Evolutionary conservation across 2,113 vertebrate species (phyloP).

Genomic region (Madoqua kirkii): DNA sequence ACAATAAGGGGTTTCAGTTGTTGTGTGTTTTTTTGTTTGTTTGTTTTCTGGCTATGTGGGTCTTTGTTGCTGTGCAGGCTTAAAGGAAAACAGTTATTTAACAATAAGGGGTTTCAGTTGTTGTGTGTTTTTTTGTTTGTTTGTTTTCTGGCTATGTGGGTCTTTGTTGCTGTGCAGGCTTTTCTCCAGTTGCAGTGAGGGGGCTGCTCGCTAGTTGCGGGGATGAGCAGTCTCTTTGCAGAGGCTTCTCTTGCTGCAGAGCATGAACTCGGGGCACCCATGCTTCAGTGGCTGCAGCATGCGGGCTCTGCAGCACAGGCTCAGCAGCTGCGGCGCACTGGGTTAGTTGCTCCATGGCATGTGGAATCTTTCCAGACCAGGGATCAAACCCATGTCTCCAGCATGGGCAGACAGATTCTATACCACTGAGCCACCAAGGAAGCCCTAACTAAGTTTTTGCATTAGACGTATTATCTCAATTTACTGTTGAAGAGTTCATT

Average conservation of each 20-base stretch:
- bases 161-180: too few relatives aligned
- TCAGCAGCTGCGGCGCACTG: rapidly evolving
- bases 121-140: too few relatives aligned
- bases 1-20: not conserved
- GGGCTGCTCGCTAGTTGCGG: rapidly evolving
- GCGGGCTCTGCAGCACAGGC: not conserved
- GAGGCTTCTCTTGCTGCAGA: not conserved
- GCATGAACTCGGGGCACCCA: rapidly evolving
- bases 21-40: not conserved
- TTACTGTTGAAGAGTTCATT: not conserved
- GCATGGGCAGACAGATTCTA: not conserved
- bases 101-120: too few relatives aligned
- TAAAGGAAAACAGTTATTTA: too few relatives aligned
- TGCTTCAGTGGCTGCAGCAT: not conserved
- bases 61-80: too few relatives aligned
- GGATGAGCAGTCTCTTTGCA: not conserved
- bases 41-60: rapidly evolving
- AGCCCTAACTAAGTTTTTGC: not conserved
- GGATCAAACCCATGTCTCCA: not conserved
- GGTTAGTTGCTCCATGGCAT: not conserved
- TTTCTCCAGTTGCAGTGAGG: not conserved
- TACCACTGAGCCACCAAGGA: not conserved
- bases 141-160: too few relatives aligned
- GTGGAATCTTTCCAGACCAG: not conserved
- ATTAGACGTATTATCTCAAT: not conserved